A percentile compares a stretch with the other conserved stretches of the same genome.
Evolutionary conservation across 2,888 invertebrate species (phyloP).

Genomic region (Galeruca laticollis): DNA sequence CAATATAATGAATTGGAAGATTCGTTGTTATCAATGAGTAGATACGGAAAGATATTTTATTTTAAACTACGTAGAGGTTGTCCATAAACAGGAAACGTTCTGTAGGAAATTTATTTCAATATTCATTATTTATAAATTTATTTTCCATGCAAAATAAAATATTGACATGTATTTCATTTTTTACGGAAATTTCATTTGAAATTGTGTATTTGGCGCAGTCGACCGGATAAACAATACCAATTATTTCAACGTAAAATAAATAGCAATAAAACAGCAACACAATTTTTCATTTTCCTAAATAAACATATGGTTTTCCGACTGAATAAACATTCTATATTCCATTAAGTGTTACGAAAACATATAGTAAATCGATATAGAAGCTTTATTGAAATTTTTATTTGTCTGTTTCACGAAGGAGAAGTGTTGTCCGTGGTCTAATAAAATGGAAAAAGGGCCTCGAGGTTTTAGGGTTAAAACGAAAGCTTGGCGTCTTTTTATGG

Average conservation of each 20-base stretch:
- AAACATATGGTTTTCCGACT: constrained; percentile 1
- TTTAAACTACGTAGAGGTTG: too few species aligned
- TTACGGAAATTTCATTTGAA: too few species aligned
- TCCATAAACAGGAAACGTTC: too few species aligned
- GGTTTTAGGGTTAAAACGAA: constrained; percentile 37
- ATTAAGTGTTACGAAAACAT: constrained; percentile 48
- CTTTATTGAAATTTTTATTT: constrained; percentile 54
- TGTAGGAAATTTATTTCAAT: too few species aligned
- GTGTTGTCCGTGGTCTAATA: constrained; percentile 52
- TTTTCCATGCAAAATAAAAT: too few species aligned
- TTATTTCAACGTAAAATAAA: not conserved
- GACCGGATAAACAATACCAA: not conserved
- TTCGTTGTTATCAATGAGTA: too few species aligned
- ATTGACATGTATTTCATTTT: too few species aligned
- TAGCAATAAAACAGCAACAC: not conserved
- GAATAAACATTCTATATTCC: constrained; percentile 28
- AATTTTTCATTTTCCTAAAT: constrained; percentile 5
- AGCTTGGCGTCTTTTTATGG: constrained; percentile 27
- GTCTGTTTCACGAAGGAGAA: constrained; percentile 52
- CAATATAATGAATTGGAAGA: too few species aligned
- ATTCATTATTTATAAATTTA: too few species aligned
- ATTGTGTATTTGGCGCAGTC: constrained; percentile 6
- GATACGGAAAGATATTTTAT: too few species aligned
- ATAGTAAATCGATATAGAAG: constrained; percentile 51
- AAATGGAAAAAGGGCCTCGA: constrained; percentile 40